Evolutionary conservation across 2,113 vertebrate species (phyloP), one percentile per base, ranked within the genome.

Genomic region (Cairina moschata): DNA sequence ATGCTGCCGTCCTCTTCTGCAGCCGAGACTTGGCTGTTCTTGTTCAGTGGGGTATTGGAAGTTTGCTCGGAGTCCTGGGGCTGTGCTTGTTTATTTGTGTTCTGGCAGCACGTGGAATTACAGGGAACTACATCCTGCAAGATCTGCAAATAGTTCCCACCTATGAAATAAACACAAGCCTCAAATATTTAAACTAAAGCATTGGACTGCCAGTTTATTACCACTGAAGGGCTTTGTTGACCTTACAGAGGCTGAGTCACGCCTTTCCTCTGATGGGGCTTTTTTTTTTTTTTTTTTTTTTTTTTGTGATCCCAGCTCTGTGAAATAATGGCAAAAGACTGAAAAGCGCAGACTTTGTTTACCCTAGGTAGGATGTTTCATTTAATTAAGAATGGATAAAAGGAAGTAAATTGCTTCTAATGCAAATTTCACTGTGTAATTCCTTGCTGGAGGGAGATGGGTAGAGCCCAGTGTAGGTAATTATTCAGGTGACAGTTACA

Each of bases 111-210:
- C 59, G 34, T 66, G 85, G 78, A 87, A 88, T 89, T 77, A 68
- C 82, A 93, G 21, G 71, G 72, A 71, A 17, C 73, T 79, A 93
- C 74, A 91, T 97, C 95, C 96, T 88, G 86, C 79, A 59, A 84
- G 80, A 79, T 87, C 56, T 91, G 77, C 91, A 94, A 97, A 97
- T 93, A 96, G 56, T 85, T 71, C 74, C 87, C 94, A 93, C 97
- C 97, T 96, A 31, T 65, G 91, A 91, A 93, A 74, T 90, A 96
- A 97, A 97, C 94, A 92, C 21, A 91, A 81, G 52, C 79, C 83
- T 93, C 86, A 97, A 97, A 97, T 97, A 97, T 97, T 97, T 95
- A 94, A 94, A 93, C 75, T 96, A 63, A 76, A 91, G 59, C 22
- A 1, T 28, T 79, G 67, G 46, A 85, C 94, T 96, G 84, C 72